phyloP scores from a whole-genome alignment of 1,140 invertebrate genomes.

The Trinorchestia longiramus region DNA sequence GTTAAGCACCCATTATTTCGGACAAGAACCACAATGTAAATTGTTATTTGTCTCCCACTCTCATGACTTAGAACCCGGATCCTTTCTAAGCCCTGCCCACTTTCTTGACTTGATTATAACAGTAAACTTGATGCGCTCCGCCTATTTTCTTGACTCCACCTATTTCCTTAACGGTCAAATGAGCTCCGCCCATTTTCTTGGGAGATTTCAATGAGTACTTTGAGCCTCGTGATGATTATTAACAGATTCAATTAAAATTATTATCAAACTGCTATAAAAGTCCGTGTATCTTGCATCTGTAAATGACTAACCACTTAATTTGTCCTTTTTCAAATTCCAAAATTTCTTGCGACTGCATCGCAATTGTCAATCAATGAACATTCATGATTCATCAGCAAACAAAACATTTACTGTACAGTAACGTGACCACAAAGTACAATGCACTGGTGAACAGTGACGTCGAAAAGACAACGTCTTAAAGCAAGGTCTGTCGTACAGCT shows the following conservation, averaged over 20 bases:
- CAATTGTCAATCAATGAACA: not conserved
- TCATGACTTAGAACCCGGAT: too few species aligned
- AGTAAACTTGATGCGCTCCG: not conserved
- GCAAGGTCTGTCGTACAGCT: too few species aligned
- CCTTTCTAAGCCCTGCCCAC: too few species aligned
- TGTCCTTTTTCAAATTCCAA: not conserved
- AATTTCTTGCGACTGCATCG: not conserved
- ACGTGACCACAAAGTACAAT: too few species aligned
- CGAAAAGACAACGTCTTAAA: too few species aligned
- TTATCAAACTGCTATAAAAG: not conserved
- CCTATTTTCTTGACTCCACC: conserved; percentile 28
- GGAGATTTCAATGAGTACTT: conserved; percentile 43
- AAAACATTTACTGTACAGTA: too few species aligned
- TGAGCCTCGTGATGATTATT: not conserved
- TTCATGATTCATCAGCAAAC: not conserved
- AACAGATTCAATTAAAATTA: not conserved
- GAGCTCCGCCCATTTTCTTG: conserved; percentile 16
- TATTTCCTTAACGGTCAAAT: conserved; percentile 21
- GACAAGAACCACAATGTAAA: too few species aligned
- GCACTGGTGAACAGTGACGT: too few species aligned
- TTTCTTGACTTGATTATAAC: not conserved
- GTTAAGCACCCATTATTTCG: too few species aligned
- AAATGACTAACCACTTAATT: not conserved
- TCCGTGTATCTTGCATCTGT: not conserved
- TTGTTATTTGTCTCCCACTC: too few species aligned